Conservation (phyloP, 2,888 invertebrate genomes). For the Meandrusa payeni region DNA sequence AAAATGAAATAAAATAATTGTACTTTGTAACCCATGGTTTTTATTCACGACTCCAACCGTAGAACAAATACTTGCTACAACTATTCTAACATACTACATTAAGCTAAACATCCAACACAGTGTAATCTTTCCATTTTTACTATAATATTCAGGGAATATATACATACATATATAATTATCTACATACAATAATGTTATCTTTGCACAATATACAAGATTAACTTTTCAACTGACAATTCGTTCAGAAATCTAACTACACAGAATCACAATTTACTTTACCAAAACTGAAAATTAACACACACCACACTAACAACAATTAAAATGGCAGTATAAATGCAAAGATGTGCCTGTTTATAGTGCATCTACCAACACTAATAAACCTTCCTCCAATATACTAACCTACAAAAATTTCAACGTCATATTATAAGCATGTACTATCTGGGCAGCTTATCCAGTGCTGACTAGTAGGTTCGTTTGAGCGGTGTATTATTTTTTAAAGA, state of each 20-base stretch:
- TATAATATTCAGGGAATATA: conserved; percentile 4
- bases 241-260: conserved; percentile 17
- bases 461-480: too few relatives aligned
- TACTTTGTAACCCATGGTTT: conserved; percentile 12
- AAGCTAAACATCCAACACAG: conserved; percentile 13
- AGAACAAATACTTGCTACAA: conserved; percentile 9
- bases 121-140: background rate
- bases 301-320: background rate
- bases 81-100: conserved; percentile 21
- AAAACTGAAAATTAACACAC: background rate
- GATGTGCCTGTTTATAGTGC: background rate
- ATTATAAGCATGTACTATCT: too few relatives aligned
- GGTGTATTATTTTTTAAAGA: too few relatives aligned
- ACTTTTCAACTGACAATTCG: conserved; percentile 6
- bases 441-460: too few relatives aligned
- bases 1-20: conserved; percentile 10
- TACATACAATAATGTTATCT: conserved; percentile 8
- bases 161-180: conserved; percentile 20
- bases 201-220: conserved; percentile 11
- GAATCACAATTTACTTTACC: conserved; percentile 1
- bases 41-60: conserved; percentile 15
- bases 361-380: background rate
- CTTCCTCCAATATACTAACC: too few relatives aligned
- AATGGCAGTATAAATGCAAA: conserved; percentile 13
- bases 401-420: too few relatives aligned